Evolutionary conservation across 2,888 invertebrate species (phyloP), one percentile per base, ranked within the genome.

Genomic region (Bedellia somnulentella): DNA sequence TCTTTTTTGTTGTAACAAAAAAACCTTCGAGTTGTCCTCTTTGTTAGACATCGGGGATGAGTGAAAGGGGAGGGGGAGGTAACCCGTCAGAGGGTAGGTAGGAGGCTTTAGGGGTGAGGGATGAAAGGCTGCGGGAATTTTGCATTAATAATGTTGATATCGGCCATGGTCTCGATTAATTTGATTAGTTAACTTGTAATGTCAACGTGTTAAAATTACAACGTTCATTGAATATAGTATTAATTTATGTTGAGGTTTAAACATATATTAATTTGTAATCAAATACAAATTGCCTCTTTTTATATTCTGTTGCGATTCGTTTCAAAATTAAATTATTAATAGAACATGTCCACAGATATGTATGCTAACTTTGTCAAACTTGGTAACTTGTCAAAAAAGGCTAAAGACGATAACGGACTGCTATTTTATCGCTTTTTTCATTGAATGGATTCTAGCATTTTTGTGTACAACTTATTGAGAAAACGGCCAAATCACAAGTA

Each of bases 131-230:
- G 48, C 46, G 53, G 45, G 53, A 51, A 59, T 52, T 66, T 60
- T 75, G 71, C 70, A 75, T 75, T 70, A 76, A 71, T 76, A 76
- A 76, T 76, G 64, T 62, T 64, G 68, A 59, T 71, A 70, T 71
- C 66, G 60, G 62, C 49, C 57, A 49, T 57, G 53, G 55, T 67
- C 52, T 49, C 61, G 61, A 68, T 71, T 70, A 73, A 70, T 70
- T 70, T 66, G 66, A 73, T 73, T 70, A 71, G 60, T 64, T 21
- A 21, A 29, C 29, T 22, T 29, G 29, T 24, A 24, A 24, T 16
- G 13, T 5, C 66, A 57, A 52, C 51, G 64, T 57, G 49, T 55
- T 6, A 18, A 6, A 9, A 6, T 5, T 9, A 6, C 9, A 5
- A 9, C 9, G 18, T 6, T 18, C 9, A 18, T 6, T 9, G 9